Conservation (phyloP, 2,797 vertebrate species). For the Nyctalus aviator region DNA sequence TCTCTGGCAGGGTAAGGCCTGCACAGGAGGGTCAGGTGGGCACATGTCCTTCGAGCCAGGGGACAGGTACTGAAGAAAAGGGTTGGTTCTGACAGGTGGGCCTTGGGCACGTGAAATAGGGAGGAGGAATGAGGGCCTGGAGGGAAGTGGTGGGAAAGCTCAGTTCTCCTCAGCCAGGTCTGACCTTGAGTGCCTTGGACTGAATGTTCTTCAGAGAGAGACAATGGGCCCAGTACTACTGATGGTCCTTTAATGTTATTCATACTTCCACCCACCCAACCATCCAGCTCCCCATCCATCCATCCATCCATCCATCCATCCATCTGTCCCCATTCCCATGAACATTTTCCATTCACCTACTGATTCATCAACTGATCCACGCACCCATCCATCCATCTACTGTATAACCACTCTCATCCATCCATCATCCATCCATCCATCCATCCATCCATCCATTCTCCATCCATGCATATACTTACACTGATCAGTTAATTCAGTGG, state of each 20-base stretch:
- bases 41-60: not conserved
- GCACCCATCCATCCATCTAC: too few relatives aligned
- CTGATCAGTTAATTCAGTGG: not conserved
- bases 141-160: not conserved
- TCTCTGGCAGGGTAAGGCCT: not conserved
- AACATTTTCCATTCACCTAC: not conserved
- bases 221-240: not conserved
- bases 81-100: not conserved
- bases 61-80: not conserved
- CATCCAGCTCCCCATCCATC: not conserved
- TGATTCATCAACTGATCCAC: not conserved
- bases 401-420: not conserved
- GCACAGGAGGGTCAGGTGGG: not conserved
- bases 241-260: not conserved
- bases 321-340: not conserved
- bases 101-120: not conserved
- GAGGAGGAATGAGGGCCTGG: not conserved
- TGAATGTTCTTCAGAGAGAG: not conserved
- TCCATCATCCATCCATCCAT: too few relatives aligned
- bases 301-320: not conserved
- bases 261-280: not conserved
- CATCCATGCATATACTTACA: too few relatives aligned
- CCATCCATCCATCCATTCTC: too few relatives aligned
- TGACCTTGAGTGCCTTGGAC: not conserved
- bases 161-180: not conserved